phyloP scores from a whole-genome alignment of 92 coral and sea anemone species.

The Pocillopora grandis region DNA sequence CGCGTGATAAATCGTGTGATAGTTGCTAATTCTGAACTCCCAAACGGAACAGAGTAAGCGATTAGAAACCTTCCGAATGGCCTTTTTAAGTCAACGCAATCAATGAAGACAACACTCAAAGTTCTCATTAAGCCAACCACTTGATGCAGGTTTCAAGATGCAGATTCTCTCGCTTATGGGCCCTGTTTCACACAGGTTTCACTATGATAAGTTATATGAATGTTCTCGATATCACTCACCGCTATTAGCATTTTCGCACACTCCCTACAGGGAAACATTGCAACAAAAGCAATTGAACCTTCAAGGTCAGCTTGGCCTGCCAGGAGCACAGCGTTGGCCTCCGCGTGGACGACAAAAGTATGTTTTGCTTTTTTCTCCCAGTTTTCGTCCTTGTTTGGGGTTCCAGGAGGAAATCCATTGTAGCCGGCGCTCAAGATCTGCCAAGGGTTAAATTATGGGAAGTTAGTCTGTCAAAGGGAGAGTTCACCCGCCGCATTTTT shows the following conservation, averaged over 20 bases:
- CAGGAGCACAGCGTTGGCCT: constrained; percentile 30
- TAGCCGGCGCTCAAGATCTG: constrained; percentile 34
- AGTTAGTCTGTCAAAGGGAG: not conserved
- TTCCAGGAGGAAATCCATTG: constrained; percentile 32
- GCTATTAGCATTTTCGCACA: constrained; percentile 28
- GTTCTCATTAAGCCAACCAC: no score
- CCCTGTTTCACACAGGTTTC: no score
- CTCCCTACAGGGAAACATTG: constrained; percentile 18
- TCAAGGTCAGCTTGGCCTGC: constrained; percentile 2
- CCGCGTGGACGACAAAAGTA: constrained; percentile 25
- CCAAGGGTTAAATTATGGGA: not conserved
- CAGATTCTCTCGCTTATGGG: no score
- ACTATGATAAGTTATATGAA: no score
- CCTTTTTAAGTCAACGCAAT: no score
- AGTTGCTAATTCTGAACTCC: no score
- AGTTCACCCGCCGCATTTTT: not conserved
- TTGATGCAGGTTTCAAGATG: no score
- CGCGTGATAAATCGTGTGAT: no score
- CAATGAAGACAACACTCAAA: no score
- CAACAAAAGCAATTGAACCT: constrained; percentile 8
- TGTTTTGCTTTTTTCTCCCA: not conserved
- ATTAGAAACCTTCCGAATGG: no score
- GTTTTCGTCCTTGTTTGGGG: not conserved
- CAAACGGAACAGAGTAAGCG: no score
- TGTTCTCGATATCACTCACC: no score